Evolutionary conservation across 2,888 invertebrate species (phyloP).

Genomic region (Prosopocoilus inquinatus): DNA sequence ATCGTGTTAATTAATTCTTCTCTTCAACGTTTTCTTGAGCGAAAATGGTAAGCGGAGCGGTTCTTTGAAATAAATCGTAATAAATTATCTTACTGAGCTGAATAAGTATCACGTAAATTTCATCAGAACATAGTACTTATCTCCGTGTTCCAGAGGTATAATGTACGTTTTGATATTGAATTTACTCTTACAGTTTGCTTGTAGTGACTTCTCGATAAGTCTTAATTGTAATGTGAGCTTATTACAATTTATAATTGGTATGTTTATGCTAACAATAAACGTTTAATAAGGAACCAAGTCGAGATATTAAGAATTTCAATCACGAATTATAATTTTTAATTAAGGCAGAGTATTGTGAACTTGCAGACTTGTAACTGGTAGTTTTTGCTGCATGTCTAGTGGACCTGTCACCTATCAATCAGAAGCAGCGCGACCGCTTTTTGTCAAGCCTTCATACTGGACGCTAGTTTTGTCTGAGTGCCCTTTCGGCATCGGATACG

Average conservation of each 20-base stretch:
- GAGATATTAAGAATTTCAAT: conserved; percentile 37
- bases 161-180: too few relatives aligned
- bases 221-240: background rate
- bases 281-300: conserved; percentile 13
- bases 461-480: conserved; percentile 45
- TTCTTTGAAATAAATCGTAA: too few relatives aligned
- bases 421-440: conserved; percentile 51
- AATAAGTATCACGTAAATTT: too few relatives aligned
- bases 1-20: too few relatives aligned
- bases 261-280: background rate
- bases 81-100: too few relatives aligned
- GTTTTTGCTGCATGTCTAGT: conserved; percentile 50
- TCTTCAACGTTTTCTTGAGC: too few relatives aligned
- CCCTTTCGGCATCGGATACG: conserved; percentile 39
- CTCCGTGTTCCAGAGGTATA: too few relatives aligned
- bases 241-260: conserved; percentile 5
- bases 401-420: conserved; percentile 53
- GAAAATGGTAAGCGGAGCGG: too few relatives aligned
- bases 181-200: too few relatives aligned
- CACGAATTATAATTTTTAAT: conserved; percentile 45
- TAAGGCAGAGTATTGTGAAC: conserved; percentile 34
- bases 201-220: too few relatives aligned
- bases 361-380: conserved; percentile 25
- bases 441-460: conserved; percentile 52
- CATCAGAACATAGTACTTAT: too few relatives aligned